These are phyloP conservation scores for Pachycephala philippinensis DNA, from an alignment of 2,113 vertebrate species.

Conservation along the genomic window DNA sequence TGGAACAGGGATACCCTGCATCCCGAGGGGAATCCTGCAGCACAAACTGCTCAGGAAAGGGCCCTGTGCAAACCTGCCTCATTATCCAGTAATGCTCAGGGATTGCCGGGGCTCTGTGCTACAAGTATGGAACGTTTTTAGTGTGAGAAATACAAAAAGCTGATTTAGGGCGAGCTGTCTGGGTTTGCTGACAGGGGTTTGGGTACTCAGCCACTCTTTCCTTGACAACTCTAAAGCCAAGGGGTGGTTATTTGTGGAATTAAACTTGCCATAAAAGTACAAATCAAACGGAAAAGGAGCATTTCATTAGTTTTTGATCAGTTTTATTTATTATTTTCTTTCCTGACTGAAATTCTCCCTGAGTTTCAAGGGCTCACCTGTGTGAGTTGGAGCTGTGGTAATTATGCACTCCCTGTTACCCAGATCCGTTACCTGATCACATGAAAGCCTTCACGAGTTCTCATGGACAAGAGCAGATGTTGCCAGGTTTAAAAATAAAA, in stretches of 20 bases:
- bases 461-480: not conserved
- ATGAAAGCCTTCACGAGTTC: not conserved
- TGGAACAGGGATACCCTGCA: not conserved
- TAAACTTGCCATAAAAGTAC: not conserved
- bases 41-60: not conserved
- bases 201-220: not conserved
- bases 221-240: not conserved
- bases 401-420: not conserved
- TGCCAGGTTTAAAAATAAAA: slow-evolving; percentile 25
- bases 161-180: not conserved
- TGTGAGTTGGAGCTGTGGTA: not conserved
- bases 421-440: not conserved
- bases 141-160: not conserved
- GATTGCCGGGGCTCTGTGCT: not conserved
- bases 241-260: not conserved
- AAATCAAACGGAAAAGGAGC: not conserved
- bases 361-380: not conserved
- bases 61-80: not conserved
- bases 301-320: not conserved
- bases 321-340: not conserved
- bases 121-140: not conserved
- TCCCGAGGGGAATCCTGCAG: not conserved
- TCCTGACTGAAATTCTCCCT: not conserved
- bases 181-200: not conserved
- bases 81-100: not conserved